Percentiles rank a stretch among this genome's conserved stretches.
These are phyloP conservation scores for Chaenodraco wilsoni DNA, from an alignment of 2,797 vertebrate genomes.

Conservation along the genomic window DNA sequence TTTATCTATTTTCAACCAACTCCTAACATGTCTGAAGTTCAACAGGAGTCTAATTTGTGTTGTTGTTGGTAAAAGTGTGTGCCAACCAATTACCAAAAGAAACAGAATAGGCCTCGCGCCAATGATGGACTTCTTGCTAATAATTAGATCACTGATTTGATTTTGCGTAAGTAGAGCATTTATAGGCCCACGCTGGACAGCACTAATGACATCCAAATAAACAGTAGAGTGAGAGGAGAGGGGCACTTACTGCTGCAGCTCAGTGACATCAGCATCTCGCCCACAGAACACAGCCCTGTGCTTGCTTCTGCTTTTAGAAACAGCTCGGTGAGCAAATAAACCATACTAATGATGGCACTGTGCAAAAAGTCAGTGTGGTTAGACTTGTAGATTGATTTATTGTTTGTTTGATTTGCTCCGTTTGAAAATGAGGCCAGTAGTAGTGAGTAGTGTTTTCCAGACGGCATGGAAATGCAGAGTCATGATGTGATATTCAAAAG, in stretches of 20 bases:
- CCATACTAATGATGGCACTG: conserved; percentile 70
- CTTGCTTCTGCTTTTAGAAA: conserved; percentile 64
- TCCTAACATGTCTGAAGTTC: conserved; percentile 35
- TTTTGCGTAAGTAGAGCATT: conserved; percentile 34
- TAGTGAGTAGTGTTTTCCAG: conserved; percentile 65
- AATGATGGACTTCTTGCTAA: conserved; percentile 39
- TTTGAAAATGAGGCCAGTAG: conserved; percentile 51
- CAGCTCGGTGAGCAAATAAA: conserved; percentile 74
- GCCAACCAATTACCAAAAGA: conserved; percentile 9
- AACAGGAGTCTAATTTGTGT: conserved; percentile 24
- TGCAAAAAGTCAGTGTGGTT: conserved; percentile 43
- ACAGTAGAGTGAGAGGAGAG: conserved; percentile 50
- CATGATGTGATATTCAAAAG: conserved; percentile 49
- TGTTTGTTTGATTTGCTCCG: conserved; percentile 62
- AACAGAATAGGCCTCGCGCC: conserved; percentile 12
- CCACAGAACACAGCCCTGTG: conserved; percentile 27
- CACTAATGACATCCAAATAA: conserved; percentile 74
- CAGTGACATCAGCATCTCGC: conserved; percentile 61
- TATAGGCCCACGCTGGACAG: conserved; percentile 27
- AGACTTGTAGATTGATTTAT: conserved; percentile 69
- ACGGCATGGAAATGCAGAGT: conserved; percentile 41
- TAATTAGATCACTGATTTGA: conserved; percentile 59
- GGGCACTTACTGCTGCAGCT: conserved; percentile 49
- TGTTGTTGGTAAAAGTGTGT: conserved; percentile 21
- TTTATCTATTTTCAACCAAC: conserved; percentile 41